Base-by-base conservation (phyloP, 2,113 vertebrate genomes). In the Salminus brasiliensis region DNA sequence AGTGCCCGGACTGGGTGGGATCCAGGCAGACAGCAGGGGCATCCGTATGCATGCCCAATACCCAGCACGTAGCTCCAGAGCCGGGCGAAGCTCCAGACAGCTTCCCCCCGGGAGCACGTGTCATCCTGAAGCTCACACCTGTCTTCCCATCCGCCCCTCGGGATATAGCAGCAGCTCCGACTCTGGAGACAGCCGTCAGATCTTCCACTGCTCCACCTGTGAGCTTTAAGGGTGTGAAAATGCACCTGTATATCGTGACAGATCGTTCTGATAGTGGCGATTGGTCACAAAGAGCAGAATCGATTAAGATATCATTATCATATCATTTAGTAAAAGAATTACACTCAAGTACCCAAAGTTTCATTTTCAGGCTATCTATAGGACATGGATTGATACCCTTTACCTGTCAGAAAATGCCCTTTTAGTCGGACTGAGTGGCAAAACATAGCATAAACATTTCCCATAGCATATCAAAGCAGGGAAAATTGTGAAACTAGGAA, bases 41-140 rank as follows among this genome's bases (percentile, higher is more conserved):
- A 69, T 74, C 59, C 76, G 83, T 62, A 75, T 74, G 32, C 47
- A 30, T 78, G 83, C 80, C 83, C 73, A 81, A 69, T 84, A n/a
- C 83, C 75, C 71, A 75, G 69, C 79, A 45, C 29, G 52, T 63
- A 52, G 62, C 43, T 32, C 63, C 53, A 36, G 71, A 71, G 79
- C 74, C 77, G 79, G 75, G 73, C 57, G 25, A 63, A n/a, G 66
- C 23, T 81, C 80, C 83, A 84, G 67, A 78, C 70, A 52, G 83
- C 34, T 30, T 45, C 63, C 74, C 73, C 65, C 43, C 0, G 59
- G 67, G 59, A 21, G 23, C 57, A 30, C 45, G 25, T 39, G 47
- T 45, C 69, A 72, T 69, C 69, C 71, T 43, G 63, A 73, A 70
- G 80, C 45, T 81, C 70, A 70, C 83, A 84, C 83, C 79, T 81